Percentiles rank a stretch among this genome's conserved stretches.
Evolutionary conservation across 2,113 vertebrate genomes (phyloP).

Genomic region (Austrofundulus limnaeus): DNA sequence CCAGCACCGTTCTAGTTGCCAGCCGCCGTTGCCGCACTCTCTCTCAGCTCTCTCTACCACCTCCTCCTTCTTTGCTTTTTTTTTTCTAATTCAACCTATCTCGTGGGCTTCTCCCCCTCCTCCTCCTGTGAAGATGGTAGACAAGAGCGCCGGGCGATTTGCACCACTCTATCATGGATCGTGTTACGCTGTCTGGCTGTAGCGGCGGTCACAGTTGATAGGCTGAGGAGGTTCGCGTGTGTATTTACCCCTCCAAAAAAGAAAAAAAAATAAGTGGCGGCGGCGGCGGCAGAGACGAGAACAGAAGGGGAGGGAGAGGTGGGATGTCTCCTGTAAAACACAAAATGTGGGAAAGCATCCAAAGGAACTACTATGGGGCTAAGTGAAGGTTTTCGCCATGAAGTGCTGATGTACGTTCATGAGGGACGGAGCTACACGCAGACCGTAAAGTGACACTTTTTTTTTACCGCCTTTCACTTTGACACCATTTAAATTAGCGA

Average conservation of each 20-base stretch:
- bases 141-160: constrained; percentile 78
- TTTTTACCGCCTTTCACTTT: too few species aligned
- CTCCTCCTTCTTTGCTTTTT: constrained; percentile 70
- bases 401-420: constrained; percentile 30
- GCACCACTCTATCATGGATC: constrained; percentile 84
- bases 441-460: constrained; percentile 36
- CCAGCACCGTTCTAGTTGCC: constrained; percentile 72
- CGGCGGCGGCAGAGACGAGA: constrained; percentile 56
- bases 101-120: constrained; percentile 56
- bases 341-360: constrained; percentile 33
- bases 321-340: constrained; percentile 57
- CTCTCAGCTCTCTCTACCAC: constrained; percentile 62
- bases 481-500: too few species aligned
- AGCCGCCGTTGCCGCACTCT: constrained; percentile 76
- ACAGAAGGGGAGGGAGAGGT: constrained; percentile 71
- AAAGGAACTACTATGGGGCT: constrained; percentile 34
- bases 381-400: constrained; percentile 33
- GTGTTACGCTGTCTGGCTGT: constrained; percentile 86
- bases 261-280: constrained; percentile 65
- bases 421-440: constrained; percentile 2
- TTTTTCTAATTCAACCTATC: constrained; percentile 58
- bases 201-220: constrained; percentile 84
- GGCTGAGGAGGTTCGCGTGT: constrained; percentile 80
- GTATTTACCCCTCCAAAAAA: constrained; percentile 66
- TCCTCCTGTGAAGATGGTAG: constrained; percentile 77